Evolutionary conservation across 1,140 invertebrate species (phyloP), one percentile per base, ranked within the genome.

Genomic region (Penaeus indicus): DNA sequence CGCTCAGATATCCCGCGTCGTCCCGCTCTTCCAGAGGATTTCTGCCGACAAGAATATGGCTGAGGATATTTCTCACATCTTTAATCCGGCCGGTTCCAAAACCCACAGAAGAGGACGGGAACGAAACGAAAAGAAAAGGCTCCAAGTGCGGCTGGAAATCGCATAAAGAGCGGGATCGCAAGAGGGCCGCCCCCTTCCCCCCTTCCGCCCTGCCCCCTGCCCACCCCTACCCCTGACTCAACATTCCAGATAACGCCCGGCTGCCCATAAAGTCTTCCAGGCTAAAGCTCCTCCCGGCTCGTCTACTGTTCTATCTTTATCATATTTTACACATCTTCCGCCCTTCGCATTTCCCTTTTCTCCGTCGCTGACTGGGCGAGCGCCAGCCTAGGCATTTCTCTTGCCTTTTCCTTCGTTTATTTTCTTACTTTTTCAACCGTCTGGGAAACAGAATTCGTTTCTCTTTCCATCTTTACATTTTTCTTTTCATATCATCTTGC

Each of bases 181-280:
- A 82, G 62, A 84, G 82, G 83, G 63, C 81, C n/a, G 81, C 38
- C 54, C 16, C 81, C 25, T 62, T 61, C 42, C 61, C 84, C 75
- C 21, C 16, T 32, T 25, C 62, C 83, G 32, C 67, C 83, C 69
- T 22, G 4, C 38, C 83, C 54, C 67, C 32, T 22, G 22, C 61
- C 77, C 75, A 38, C 75, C 32, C 42, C 32, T 21, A 21, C 27
- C 85, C 85, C 75, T 67, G 77, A 69, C 85, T 86, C 85, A 81
- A 79, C 85, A 86, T 80, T 69, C 85, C 85, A 86, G 85, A 86
- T 86, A 86, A 86, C 85, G 85, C 85, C 78, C 64, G 61, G 63
- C 32, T 78, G 85, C n/a, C 78, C 85, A 86, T 86, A 86, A 86
- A 86, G 27, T 86, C 85, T 80, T 86, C 85, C 79, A 42, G 22